Evolutionary conservation across 2,113 vertebrate genomes (phyloP).

Genomic region (Peromyscus polionotus): DNA sequence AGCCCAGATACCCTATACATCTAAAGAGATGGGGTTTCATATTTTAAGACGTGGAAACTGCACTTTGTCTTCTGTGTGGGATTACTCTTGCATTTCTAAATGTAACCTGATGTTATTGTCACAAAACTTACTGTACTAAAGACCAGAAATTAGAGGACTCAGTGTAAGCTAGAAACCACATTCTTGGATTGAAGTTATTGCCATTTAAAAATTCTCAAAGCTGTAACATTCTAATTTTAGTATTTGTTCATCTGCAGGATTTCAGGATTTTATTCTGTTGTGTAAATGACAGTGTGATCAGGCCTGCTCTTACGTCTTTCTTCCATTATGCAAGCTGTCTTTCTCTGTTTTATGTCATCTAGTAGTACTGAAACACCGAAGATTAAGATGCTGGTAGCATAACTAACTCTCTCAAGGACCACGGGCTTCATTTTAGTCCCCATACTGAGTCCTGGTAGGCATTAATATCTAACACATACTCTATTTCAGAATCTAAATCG

Average conservation of each 20-base stretch:
- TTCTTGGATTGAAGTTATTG: background rate
- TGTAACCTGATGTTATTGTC: background rate
- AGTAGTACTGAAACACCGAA: background rate
- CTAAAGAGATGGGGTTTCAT: background rate
- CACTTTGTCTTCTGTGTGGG: background rate
- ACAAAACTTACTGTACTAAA: slow-evolving; percentile 4
- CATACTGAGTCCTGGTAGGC: background rate
- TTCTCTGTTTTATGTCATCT: background rate
- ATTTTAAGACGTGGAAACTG: background rate
- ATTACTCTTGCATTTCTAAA: slow-evolving; percentile 2
- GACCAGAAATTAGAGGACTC: slow-evolving; percentile 45
- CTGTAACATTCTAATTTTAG: slow-evolving; percentile 10
- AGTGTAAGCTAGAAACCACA: slow-evolving; percentile 30
- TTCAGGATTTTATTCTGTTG: slow-evolving; percentile 36
- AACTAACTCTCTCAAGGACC: background rate
- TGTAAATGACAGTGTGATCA: background rate
- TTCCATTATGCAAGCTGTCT: background rate
- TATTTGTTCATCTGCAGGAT: background rate
- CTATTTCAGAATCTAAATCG: background rate
- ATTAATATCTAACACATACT: background rate
- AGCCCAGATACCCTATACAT: background rate
- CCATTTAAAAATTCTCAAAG: slow-evolving; percentile 34
- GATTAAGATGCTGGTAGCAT: background rate
- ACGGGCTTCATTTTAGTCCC: background rate
- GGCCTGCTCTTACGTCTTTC: background rate